Conservation (phyloP, 2,797 vertebrate genomes). For the Gymnocypris eckloni region DNA sequence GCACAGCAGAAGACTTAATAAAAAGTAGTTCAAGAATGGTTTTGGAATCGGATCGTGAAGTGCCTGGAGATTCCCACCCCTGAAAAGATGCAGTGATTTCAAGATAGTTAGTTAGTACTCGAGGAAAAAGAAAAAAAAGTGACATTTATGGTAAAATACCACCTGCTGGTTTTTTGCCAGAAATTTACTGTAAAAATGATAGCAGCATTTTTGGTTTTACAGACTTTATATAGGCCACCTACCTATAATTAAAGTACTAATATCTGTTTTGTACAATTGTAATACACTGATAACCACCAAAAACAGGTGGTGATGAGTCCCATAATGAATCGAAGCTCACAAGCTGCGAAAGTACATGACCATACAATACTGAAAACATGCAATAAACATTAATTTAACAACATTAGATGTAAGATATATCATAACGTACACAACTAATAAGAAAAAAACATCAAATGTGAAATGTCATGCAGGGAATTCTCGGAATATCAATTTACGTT, state of each 20-base stretch:
- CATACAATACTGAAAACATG: not conserved
- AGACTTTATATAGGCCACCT: too few relatives aligned
- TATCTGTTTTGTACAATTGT: not conserved
- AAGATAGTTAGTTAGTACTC: not conserved
- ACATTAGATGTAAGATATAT: not conserved
- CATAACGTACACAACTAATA: not conserved
- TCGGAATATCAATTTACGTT: too few relatives aligned
- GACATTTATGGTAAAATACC: not conserved
- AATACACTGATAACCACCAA: not conserved
- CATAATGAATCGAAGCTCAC: not conserved
- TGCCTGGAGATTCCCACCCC: too few relatives aligned
- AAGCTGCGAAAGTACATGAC: not conserved
- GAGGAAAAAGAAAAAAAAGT: not conserved
- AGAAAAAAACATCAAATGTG: not conserved
- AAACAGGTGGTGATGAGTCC: not conserved
- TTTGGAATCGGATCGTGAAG: too few relatives aligned
- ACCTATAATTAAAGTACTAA: too few relatives aligned
- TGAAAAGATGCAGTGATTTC: not conserved
- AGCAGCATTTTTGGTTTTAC: not conserved
- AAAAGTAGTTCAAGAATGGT: too few relatives aligned
- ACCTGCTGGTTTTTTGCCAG: not conserved
- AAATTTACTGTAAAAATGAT: not conserved
- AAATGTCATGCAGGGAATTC: too few relatives aligned
- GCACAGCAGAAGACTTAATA: too few relatives aligned
- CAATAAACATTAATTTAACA: not conserved